phyloP scores from a whole-genome alignment of 2,113 vertebrate species.

The Patagioenas fasciata region DNA sequence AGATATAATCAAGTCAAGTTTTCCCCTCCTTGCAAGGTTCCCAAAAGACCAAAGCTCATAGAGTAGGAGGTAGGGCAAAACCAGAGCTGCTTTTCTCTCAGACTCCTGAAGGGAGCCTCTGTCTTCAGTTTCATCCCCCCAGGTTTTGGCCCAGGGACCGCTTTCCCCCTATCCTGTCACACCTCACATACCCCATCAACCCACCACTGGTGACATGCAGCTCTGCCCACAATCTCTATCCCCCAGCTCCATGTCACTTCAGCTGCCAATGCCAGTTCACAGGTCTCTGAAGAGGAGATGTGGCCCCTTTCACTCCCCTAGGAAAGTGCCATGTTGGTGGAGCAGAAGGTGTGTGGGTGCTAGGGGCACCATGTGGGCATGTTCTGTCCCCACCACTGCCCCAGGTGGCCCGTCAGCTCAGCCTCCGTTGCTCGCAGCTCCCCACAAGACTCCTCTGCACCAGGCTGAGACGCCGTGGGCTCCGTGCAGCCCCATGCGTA shows the following conservation, averaged over 20 bases:
- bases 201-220: rapidly evolving
- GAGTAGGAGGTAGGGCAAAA: not conserved
- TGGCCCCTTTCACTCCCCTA: rapidly evolving
- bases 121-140: not conserved
- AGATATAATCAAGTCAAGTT: conserved; percentile 45
- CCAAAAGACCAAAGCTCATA: not conserved
- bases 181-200: not conserved
- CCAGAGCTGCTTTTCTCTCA: not conserved
- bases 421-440: not conserved
- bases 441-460: not conserved
- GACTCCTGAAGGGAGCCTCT: not conserved
- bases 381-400: not conserved
- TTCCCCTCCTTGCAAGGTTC: conserved; percentile 23
- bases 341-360: not conserved
- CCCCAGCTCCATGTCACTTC: not conserved
- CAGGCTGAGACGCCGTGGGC: not conserved
- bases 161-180: not conserved
- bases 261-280: not conserved
- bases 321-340: not conserved
- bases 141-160: not conserved
- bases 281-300: not conserved
- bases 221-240: not conserved
- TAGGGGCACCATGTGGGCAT: not conserved
- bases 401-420: not conserved
- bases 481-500: rapidly evolving